Base-by-base conservation (phyloP, 2,888 invertebrate species). In the Eilema caniola region DNA sequence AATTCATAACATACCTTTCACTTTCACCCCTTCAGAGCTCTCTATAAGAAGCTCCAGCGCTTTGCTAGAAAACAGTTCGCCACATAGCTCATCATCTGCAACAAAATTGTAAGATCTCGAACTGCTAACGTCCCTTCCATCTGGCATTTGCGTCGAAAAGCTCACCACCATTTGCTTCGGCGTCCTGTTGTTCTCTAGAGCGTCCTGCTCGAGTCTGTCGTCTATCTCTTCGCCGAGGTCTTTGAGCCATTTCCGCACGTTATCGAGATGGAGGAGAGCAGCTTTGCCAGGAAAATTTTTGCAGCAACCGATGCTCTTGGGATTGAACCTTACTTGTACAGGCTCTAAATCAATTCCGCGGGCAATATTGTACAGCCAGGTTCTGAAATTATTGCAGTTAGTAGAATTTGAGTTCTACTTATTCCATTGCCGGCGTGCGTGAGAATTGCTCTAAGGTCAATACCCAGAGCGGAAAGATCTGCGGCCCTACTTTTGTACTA, bases 291-390 rank as follows among this genome's bases (percentile, higher is more conserved):
- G 97, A 89, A 99, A 99, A 86, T 98, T 98, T 93, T 99, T 99
- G 88, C 98, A 98, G 85, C 99, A 99, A 0, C 99, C 99, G 82
- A 99, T 98, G 67, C 99, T 99, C 91, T 99, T 99, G 0, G 98
- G 96, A 69, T 98, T 96, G 75, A 98, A 97, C 77, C 98, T 96
- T 0, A 97, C 96, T 72, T 96, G 97, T 0, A 99, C 99, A 20
- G 98, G 97, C 85, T 99, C 99, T 75, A 96, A 91, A 86, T 99
- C 99, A 69, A 98, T 96, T 2, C 99, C 99, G 75, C 97, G 96
- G 3, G 98, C 97, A 75, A 99, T 97, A 82, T 98, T 97, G 89
- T 97, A 98, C 41, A 99, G 88, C 98, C 98, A 99, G 5, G 95
- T 93, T 20, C 98, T 98, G 85, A 60, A 86, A 85, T 67, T 62